Conservation (phyloP, 2,113 vertebrate species). For the Phylloscopus whistleri region DNA sequence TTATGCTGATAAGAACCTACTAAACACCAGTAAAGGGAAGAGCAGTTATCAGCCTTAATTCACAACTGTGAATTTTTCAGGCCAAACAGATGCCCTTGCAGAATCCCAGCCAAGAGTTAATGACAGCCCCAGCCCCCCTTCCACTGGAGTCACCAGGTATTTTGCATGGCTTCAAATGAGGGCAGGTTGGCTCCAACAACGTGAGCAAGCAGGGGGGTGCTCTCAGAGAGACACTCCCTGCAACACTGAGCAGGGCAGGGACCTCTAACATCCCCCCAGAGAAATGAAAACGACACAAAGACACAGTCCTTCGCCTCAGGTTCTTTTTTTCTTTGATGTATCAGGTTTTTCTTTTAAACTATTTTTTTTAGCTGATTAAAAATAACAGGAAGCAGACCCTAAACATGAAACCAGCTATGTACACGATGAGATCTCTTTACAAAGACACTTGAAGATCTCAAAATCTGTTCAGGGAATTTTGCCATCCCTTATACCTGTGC, state of each 20-base stretch:
- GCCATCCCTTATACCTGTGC: not conserved
- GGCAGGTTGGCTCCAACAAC: not conserved
- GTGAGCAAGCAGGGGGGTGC: accelerated
- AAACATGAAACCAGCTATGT: not conserved
- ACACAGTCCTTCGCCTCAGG: not conserved
- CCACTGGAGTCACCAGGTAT: not conserved
- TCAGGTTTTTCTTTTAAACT: not conserved
- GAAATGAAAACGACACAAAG: not conserved
- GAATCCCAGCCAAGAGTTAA: not conserved
- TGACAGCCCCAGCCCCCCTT: not conserved
- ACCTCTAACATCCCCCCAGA: not conserved
- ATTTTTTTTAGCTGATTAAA: not conserved
- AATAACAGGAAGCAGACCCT: not conserved
- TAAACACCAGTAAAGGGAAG: not conserved
- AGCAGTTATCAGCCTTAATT: not conserved
- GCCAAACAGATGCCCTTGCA: conserved; percentile 3
- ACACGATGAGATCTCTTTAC: not conserved
- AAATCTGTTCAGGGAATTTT: not conserved
- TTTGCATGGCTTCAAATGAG: not conserved
- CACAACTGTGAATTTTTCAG: not conserved
- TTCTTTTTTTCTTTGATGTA: not conserved
- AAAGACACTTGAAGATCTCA: not conserved
- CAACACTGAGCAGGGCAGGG: not conserved
- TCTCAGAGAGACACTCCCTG: not conserved
- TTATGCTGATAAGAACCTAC: conserved; percentile 25